Conservation (phyloP, 2,888 invertebrate species). For the Ennomos quercinarius region DNA sequence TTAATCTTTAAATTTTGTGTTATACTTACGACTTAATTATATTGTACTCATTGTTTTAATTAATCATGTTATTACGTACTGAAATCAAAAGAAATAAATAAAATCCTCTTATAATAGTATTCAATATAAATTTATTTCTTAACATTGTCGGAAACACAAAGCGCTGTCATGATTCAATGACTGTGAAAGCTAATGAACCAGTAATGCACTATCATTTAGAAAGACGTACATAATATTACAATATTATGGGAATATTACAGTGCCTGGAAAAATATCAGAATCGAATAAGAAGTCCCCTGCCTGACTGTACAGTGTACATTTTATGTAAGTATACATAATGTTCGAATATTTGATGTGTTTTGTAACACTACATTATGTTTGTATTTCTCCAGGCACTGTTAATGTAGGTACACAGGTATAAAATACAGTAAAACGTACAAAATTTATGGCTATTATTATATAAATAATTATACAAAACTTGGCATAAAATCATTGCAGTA, state of each 20-base stretch:
- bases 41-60: no score
- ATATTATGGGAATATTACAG: conserved; percentile 5
- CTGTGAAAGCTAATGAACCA: conserved; percentile 48
- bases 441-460: conserved; percentile 50
- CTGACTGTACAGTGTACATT: no score
- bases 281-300: background rate
- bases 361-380: no score
- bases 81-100: conserved; percentile 33
- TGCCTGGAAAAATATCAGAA: conserved; percentile 5
- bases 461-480: conserved; percentile 49
- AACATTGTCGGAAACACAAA: conserved; percentile 66
- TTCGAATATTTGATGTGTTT: no score
- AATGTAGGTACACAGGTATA: conserved; percentile 9
- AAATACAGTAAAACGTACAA: conserved; percentile 48
- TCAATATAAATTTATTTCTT: conserved; percentile 69
- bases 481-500: conserved; percentile 32
- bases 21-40: no score
- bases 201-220: conserved; percentile 31
- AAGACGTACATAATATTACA: conserved; percentile 14
- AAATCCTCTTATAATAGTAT: conserved; percentile 43
- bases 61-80: no score
- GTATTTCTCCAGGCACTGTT: conserved; percentile 1
- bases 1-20: no score
- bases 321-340: no score
- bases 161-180: conserved; percentile 46